Evolutionary conservation across 2,113 vertebrate species (phyloP), one percentile per base, ranked within the genome.

Genomic region (Craseonycteris thonglongyai): DNA sequence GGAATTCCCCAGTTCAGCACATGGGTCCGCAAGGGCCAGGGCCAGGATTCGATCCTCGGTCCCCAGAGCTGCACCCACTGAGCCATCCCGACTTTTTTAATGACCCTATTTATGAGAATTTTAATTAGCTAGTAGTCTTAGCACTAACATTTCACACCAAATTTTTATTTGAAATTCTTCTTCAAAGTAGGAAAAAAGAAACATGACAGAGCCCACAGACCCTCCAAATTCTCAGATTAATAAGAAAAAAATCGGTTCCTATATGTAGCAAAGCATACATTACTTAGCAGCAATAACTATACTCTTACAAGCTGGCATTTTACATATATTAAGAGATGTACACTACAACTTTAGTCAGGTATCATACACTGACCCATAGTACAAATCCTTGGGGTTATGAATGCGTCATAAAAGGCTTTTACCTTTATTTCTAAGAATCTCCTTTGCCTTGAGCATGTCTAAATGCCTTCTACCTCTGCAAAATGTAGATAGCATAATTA

Each of bases 101-200:
- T 79, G 15, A 33, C n/a, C 4, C 3, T 51, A 2, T 78, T 86
- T 54, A 71, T 54, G 16, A 24, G 58, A 47, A 88, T 85, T 88
- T 91, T 66, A 47, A 65, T 88, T 91, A 75, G 28, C 21, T 91
- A 75, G 28, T 18, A 74, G 19, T 51, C 72, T 63, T 68, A 80
- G 47, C 22, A 90, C 24, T 87, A 54, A 79, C 33, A 58, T 76
- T 65, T 82, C 59, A 59, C 76, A 84, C 40, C 30, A 74, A 68
- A 61, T 72, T 95, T 88, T 92, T 76, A 81, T 86, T 72, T 88
- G 66, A 87, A 78, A 93, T 95, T 66, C 28, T 95, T 66, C 28
- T 83, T 83, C 66, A 87, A 95, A 89, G 61, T 5, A 71, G 18
- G 65, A 80, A 75, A 86, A 75, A 79, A 81, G 54, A 89, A 89